Conservation (phyloP, 2,888 invertebrate species). For the Leucoma salicis region DNA sequence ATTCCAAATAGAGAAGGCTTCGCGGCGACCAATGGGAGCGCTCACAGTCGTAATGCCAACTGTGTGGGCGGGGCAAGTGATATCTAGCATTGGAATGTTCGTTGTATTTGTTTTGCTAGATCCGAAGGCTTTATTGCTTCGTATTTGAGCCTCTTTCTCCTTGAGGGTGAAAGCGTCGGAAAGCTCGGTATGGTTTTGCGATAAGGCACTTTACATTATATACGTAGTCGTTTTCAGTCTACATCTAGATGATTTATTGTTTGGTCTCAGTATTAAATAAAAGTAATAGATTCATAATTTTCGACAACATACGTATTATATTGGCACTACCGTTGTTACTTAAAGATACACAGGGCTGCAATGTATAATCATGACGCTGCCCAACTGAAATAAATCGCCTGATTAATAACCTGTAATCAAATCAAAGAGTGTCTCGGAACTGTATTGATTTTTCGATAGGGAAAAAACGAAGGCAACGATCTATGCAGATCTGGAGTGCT, state of each 20-base stretch:
- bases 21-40: conserved; percentile 76
- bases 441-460: conserved; percentile 82
- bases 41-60: conserved; percentile 80
- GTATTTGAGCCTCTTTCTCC: conserved; percentile 78
- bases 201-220: conserved; percentile 71
- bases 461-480: conserved; percentile 82
- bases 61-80: conserved; percentile 81
- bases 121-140: conserved; percentile 78
- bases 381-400: conserved; percentile 28
- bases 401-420: conserved; percentile 54
- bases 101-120: conserved; percentile 80
- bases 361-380: no score
- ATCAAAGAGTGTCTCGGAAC: conserved; percentile 73
- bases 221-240: conserved; percentile 60
- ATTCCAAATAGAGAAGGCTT: conserved; percentile 80
- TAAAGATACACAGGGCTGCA: no score
- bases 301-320: no score
- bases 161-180: conserved; percentile 71
- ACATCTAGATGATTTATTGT: conserved; percentile 39
- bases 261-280: neutral
- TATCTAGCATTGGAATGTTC: conserved; percentile 83
- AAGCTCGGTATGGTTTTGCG: conserved; percentile 73
- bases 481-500: conserved; percentile 83
- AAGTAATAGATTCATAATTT: no score
- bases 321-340: no score